Percentiles rank a stretch among this genome's conserved stretches.
phyloP scores from a whole-genome alignment of 2,888 invertebrate species.

The Macaria notata region DNA sequence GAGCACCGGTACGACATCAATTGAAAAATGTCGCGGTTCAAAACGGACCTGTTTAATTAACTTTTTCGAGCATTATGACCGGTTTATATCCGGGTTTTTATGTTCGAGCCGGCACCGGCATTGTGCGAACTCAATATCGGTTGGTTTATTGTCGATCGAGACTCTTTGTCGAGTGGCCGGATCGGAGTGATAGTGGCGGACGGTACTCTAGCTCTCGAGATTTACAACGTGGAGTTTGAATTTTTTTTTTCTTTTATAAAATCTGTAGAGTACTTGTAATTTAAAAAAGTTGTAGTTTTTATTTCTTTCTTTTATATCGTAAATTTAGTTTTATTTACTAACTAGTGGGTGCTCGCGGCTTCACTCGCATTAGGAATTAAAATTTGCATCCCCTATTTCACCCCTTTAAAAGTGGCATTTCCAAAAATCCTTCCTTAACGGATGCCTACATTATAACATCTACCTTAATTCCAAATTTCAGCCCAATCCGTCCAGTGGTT shows the following conservation, averaged over 20 bases:
- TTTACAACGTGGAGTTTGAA: neutral
- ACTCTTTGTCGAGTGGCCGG: conserved; percentile 54
- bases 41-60: conserved; percentile 70
- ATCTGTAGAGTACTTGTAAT: too few species aligned
- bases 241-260: neutral
- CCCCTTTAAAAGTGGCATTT: too few species aligned
- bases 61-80: conserved; percentile 63
- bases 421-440: too few species aligned
- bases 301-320: too few species aligned
- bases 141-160: conserved; percentile 59
- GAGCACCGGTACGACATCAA: conserved; percentile 40
- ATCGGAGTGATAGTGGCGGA: conserved; percentile 2
- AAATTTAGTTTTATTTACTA: too few species aligned
- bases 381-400: too few species aligned
- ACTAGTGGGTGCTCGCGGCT: too few species aligned
- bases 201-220: conserved; percentile 1
- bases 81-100: conserved; percentile 65
- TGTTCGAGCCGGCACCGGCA: conserved; percentile 53
- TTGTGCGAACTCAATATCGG: conserved; percentile 73
- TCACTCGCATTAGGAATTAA: too few species aligned
- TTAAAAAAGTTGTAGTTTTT: too few species aligned
- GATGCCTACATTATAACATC: too few species aligned
- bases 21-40: conserved; percentile 61
- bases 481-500: too few species aligned
- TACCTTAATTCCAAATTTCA: too few species aligned